These are phyloP conservation scores for Vipera latastei DNA, from an alignment of 2,797 vertebrate genomes.

Conservation along the genomic window DNA sequence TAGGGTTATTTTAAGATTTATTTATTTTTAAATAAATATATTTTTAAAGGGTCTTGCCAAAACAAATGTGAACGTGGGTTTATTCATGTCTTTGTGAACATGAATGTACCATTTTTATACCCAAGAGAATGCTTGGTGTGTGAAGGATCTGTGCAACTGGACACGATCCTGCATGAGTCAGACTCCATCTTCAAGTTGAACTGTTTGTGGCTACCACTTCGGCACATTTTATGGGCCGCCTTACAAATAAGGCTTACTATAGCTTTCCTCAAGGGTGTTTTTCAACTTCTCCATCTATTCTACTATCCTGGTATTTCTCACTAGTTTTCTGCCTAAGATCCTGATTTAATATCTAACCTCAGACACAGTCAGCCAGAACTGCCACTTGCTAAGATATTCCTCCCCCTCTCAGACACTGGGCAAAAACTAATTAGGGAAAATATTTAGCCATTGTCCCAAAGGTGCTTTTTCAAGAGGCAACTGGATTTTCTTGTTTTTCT, in stretches of 20 bases:
- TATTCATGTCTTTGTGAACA: neutral
- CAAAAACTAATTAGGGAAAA: neutral
- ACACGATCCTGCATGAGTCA: neutral
- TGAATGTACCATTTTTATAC: neutral
- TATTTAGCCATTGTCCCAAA: neutral
- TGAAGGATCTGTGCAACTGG: neutral
- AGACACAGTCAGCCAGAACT: neutral
- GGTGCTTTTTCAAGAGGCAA: no score
- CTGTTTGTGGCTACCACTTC: neutral
- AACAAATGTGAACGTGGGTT: neutral
- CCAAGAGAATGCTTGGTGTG: neutral
- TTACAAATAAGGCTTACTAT: neutral
- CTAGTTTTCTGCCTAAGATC: neutral
- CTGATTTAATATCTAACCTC: neutral
- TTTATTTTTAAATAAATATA: neutral
- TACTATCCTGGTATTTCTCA: neutral
- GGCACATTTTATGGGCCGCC: neutral
- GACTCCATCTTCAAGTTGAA: neutral
- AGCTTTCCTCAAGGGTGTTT: neutral
- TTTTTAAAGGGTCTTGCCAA: neutral
- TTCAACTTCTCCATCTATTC: neutral
- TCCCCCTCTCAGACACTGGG: neutral
- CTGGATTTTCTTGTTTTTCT: no score
- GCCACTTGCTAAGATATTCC: neutral
- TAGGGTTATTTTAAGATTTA: neutral